Conservation (phyloP, 2,888 invertebrate species). For the Nomada hirtipes region DNA sequence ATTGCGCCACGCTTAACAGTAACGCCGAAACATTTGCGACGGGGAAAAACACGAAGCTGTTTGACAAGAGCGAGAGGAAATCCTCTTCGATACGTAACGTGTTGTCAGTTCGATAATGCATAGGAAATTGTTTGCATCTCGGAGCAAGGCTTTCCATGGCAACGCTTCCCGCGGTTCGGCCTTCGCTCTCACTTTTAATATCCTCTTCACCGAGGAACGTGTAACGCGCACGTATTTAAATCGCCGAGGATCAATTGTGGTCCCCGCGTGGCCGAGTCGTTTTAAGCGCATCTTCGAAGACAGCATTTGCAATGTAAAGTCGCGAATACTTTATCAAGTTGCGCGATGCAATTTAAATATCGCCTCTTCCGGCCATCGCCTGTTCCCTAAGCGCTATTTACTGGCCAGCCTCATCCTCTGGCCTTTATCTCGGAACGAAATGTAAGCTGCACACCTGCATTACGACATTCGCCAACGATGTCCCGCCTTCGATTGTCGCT, state of each 20-base stretch:
- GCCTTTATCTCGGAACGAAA: constrained; percentile 47
- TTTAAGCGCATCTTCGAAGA: constrained; percentile 2
- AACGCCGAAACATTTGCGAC: not conserved
- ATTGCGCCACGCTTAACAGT: not conserved
- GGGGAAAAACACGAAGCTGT: not conserved
- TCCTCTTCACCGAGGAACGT: constrained; percentile 9
- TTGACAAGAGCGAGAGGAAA: not conserved
- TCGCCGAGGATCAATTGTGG: not conserved
- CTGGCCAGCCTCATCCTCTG: constrained; percentile 61
- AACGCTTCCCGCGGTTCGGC: not conserved
- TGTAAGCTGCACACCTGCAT: constrained; percentile 9
- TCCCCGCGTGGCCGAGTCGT: too few species aligned
- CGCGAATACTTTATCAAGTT: not conserved
- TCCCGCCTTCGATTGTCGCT: not conserved
- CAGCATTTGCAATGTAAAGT: constrained; percentile 33
- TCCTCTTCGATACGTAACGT: constrained; percentile 3
- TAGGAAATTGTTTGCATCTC: not conserved
- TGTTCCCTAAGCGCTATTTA: not conserved
- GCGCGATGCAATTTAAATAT: constrained; percentile 40
- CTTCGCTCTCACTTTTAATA: constrained; percentile 23
- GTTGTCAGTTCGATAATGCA: not conserved
- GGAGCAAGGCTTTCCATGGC: not conserved
- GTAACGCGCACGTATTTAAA: constrained; percentile 19
- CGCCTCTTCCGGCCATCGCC: constrained; percentile 28
- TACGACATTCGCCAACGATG: not conserved